Evolutionary conservation across 2,888 invertebrate species (phyloP).

Genomic region (Lasioglossum leucozonium): DNA sequence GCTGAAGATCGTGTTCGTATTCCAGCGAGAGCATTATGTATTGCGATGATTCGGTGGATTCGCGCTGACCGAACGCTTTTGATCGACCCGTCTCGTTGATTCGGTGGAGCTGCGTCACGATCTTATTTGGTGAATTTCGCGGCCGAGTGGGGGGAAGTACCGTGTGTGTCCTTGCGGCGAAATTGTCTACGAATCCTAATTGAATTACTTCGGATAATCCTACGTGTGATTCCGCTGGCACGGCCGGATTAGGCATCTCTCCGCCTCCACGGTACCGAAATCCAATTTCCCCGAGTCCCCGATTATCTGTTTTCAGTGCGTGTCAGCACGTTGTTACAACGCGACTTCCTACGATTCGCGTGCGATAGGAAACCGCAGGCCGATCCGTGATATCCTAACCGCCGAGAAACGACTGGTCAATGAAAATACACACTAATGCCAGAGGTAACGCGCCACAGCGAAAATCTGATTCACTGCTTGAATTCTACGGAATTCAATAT

Average conservation of each 20-base stretch:
- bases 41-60: background rate
- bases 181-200: slow-evolving; percentile 58
- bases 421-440: background rate
- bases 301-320: slow-evolving; percentile 45
- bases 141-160: background rate
- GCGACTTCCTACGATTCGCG: background rate
- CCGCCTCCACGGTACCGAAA: slow-evolving; percentile 40
- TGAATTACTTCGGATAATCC: slow-evolving; percentile 67
- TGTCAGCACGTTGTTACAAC: slow-evolving; percentile 21
- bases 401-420: background rate
- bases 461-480: background rate
- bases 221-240: slow-evolving; percentile 48
- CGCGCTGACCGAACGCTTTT: background rate
- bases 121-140: slow-evolving; percentile 2
- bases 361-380: background rate
- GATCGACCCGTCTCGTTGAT: background rate
- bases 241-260: slow-evolving; percentile 54
- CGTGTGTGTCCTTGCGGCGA: slow-evolving; percentile 49
- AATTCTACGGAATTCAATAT: background rate
- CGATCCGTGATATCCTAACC: background rate
- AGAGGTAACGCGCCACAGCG: background rate
- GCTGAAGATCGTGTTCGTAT: background rate
- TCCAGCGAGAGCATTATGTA: background rate
- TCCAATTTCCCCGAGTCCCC: slow-evolving; percentile 58
- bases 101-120: background rate